Percentiles rank a stretch among this genome's conserved stretches.
phyloP scores from a whole-genome alignment of 2,113 vertebrate genomes.

The Heloderma charlesbogerti region DNA sequence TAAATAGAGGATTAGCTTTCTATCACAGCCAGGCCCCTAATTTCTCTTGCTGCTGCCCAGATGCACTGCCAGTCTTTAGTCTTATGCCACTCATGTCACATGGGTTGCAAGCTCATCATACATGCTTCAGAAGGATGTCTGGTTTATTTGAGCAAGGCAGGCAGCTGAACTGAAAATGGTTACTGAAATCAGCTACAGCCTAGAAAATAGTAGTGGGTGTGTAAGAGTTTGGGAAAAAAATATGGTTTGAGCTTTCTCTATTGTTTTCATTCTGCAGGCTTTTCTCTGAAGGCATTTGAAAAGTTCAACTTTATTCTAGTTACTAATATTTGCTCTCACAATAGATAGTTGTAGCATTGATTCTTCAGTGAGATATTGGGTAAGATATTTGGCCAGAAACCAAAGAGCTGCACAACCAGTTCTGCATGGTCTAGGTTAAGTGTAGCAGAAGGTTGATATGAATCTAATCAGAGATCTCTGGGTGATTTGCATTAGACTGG shows the following conservation, averaged over 20 bases:
- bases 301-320: background rate
- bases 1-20: background rate
- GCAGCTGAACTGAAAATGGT: background rate
- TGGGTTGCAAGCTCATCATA: background rate
- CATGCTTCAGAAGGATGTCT: background rate
- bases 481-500: background rate
- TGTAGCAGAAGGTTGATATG: background rate
- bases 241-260: background rate
- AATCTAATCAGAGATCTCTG: background rate
- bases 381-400: background rate
- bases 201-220: background rate
- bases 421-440: background rate
- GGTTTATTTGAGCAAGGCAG: background rate
- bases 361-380: background rate
- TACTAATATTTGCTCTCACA: background rate
- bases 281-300: background rate
- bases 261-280: background rate
- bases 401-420: background rate
- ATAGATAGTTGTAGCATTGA: background rate
- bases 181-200: background rate
- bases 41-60: background rate
- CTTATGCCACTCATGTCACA: background rate
- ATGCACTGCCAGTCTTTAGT: background rate
- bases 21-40: background rate
- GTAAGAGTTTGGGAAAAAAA: background rate